phyloP scores from a whole-genome alignment of 2,888 invertebrate genomes.

The Poecilus cupreus region DNA sequence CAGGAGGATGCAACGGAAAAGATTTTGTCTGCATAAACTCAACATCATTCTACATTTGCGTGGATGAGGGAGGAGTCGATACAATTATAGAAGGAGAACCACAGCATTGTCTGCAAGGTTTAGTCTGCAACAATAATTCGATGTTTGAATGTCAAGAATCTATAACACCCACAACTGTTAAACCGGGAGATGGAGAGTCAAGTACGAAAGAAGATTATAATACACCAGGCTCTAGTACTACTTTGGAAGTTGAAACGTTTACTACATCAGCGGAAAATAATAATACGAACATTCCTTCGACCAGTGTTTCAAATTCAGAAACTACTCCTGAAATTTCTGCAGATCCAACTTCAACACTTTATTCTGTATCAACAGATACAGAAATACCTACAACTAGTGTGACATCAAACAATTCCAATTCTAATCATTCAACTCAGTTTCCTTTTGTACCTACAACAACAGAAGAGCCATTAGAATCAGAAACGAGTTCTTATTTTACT shows the following conservation, averaged over 20 bases:
- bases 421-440: neutral
- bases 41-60: constrained; percentile 75
- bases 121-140: constrained; percentile 60
- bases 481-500: neutral
- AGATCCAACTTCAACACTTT: too few species aligned
- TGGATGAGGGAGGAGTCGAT: constrained; percentile 72
- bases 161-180: neutral
- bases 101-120: constrained; percentile 60
- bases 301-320: too few species aligned
- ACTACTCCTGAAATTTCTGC: too few species aligned
- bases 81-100: constrained; percentile 71
- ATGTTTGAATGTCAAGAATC: constrained; percentile 60
- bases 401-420: neutral
- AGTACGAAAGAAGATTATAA: neutral
- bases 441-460: neutral
- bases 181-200: neutral
- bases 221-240: neutral
- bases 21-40: constrained; percentile 74
- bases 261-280: neutral
- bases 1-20: constrained; percentile 72
- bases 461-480: neutral
- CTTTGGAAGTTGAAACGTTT: neutral
- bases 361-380: too few species aligned
- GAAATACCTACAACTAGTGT: neutral
- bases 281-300: too few species aligned